These are phyloP conservation scores for Verasper variegatus DNA, from an alignment of 2,113 vertebrate species.

Conservation along the genomic window DNA sequence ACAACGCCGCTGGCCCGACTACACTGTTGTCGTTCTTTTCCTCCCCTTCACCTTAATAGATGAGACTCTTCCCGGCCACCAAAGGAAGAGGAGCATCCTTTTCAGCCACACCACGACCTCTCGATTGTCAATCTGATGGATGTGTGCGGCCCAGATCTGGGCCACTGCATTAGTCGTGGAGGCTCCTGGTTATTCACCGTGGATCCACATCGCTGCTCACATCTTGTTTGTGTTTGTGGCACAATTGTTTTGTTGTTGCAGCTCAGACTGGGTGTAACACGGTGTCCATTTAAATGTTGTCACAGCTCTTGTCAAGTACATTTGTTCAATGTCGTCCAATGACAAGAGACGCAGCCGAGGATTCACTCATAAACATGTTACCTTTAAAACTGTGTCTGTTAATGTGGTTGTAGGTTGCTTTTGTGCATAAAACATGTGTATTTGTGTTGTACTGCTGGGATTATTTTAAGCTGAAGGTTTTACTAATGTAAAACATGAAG, in stretches of 20 bases:
- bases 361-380: too few relatives aligned
- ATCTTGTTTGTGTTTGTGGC: conserved; percentile 50
- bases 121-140: conserved; percentile 73
- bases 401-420: background rate
- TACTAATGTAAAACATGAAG: background rate
- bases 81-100: conserved; percentile 27
- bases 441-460: background rate
- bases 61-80: conserved; percentile 19
- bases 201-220: conserved; percentile 60
- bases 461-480: background rate
- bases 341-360: background rate
- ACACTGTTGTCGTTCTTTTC: conserved; percentile 15
- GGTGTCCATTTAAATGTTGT: conserved; percentile 51
- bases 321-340: conserved; percentile 21
- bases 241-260: conserved; percentile 66
- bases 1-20: conserved; percentile 6
- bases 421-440: background rate
- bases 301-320: conserved; percentile 1
- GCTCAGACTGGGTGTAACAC: conserved; percentile 28
- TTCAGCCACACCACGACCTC: conserved; percentile 45
- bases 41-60: conserved; percentile 53
- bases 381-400: background rate
- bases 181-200: conserved; percentile 46
- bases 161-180: conserved; percentile 62
- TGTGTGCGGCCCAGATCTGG: conserved; percentile 63